A percentile compares a stretch with the other conserved stretches of the same genome.
Conservation (phyloP, 2,888 invertebrate genomes). For the Argyresthia albistria region DNA sequence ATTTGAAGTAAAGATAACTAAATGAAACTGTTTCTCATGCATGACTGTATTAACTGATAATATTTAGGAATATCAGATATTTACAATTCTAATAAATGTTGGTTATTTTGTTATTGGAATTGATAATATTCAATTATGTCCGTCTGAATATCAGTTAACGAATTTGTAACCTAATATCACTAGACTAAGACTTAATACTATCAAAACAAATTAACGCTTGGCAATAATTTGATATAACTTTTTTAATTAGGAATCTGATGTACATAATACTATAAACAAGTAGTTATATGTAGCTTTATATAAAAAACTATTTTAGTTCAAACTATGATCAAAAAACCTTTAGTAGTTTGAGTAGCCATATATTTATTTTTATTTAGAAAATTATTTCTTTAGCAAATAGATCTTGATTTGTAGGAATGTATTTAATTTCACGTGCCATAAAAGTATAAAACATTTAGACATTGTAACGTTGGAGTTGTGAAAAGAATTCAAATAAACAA, state of each 20-base stretch:
- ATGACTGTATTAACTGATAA: neutral
- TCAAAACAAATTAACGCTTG: slow-evolving; percentile 55
- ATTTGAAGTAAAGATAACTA: neutral
- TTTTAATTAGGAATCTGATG: neutral
- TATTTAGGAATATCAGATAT: neutral
- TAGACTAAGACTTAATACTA: slow-evolving; percentile 47
- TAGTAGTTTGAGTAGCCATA: too few species aligned
- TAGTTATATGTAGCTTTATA: neutral
- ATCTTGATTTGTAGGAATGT: slow-evolving; percentile 9
- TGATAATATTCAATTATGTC: slow-evolving; percentile 57
- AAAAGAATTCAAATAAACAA: slow-evolving; percentile 53
- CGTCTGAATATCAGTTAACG: slow-evolving; percentile 64
- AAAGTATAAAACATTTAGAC: slow-evolving; percentile 23
- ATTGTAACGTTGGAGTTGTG: slow-evolving; percentile 64
- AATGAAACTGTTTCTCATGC: neutral
- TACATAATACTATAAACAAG: neutral
- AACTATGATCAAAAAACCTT: neutral
- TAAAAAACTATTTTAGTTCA: neutral
- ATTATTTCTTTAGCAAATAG: slow-evolving; percentile 18
- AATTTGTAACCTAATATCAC: slow-evolving; percentile 66
- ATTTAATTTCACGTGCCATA: slow-evolving; percentile 59
- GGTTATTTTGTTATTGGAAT: slow-evolving; percentile 54
- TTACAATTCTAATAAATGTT: slow-evolving; percentile 41
- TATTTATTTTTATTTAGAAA: slow-evolving; percentile 3
- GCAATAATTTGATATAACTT: slow-evolving; percentile 54